These are phyloP conservation scores for Noctilio leporinus DNA, from an alignment of 2,113 vertebrate genomes.

Conservation along the genomic window DNA sequence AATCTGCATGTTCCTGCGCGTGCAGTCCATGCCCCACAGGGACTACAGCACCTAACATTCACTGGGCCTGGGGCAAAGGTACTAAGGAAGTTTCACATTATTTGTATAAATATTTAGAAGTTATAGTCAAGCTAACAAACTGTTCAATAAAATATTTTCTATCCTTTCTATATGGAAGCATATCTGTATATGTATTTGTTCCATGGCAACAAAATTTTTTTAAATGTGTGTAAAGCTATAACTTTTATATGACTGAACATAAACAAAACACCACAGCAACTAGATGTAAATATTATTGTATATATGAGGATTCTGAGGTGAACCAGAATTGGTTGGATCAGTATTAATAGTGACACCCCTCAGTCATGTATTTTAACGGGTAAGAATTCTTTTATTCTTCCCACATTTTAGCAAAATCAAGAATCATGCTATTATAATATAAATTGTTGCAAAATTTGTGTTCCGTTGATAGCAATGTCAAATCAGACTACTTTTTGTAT, in stretches of 20 bases:
- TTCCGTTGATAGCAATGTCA: neutral
- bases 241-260: neutral
- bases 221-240: neutral
- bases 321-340: neutral
- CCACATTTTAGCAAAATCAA: neutral
- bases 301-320: neutral
- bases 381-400: neutral
- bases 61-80: neutral
- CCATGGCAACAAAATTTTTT: neutral
- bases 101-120: neutral
- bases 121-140: neutral
- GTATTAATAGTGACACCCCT: neutral
- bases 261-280: neutral
- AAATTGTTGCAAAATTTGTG: neutral
- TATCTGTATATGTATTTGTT: too few species aligned
- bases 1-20: rapidly evolving
- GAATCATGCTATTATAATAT: neutral
- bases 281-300: neutral
- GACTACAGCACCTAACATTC: too few species aligned
- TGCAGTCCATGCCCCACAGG: neutral
- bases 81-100: neutral
- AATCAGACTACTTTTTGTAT: neutral
- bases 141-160: neutral
- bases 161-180: neutral
- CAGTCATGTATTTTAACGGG: neutral